A percentile compares a stretch with the other conserved stretches of the same genome.
Conservation (phyloP, 2,888 invertebrate genomes). For the Himalopsyche anomala region DNA sequence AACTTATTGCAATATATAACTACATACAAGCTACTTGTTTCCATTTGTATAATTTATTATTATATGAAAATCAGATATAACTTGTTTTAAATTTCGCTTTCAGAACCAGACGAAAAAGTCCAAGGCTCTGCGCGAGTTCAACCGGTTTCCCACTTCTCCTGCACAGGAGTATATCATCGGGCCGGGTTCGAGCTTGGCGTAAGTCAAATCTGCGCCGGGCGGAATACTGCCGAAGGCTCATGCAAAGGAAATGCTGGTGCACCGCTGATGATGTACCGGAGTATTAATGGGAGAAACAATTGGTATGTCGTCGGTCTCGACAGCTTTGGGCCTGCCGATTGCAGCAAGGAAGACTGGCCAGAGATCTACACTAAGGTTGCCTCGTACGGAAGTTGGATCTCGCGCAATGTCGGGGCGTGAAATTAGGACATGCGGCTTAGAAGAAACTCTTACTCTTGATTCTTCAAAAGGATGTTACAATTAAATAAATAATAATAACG, state of each 20-base stretch:
- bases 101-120: background rate
- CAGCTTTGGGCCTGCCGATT: constrained; percentile 80
- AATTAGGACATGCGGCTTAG: no score
- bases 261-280: constrained; percentile 76
- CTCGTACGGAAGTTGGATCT: constrained; percentile 79
- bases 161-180: constrained; percentile 75
- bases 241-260: constrained; percentile 82
- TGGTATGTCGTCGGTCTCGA: constrained; percentile 78
- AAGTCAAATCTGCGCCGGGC: constrained; percentile 79
- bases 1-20: no score
- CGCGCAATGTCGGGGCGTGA: constrained; percentile 69
- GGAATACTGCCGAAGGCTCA: constrained; percentile 76
- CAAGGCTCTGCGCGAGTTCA: background rate
- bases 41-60: no score
- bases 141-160: constrained; percentile 70
- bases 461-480: no score
- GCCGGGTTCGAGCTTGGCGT: constrained; percentile 7
- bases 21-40: no score
- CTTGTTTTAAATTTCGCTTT: background rate
- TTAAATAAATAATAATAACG: no score
- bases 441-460: no score
- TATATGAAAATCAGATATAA: background rate
- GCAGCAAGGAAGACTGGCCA: constrained; percentile 78
- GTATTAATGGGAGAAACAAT: constrained; percentile 68
- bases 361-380: constrained; percentile 80